Percentiles rank a stretch among this genome's conserved stretches.
Evolutionary conservation across 2,113 vertebrate species (phyloP).

Genomic region (Pampusana beccarii): DNA sequence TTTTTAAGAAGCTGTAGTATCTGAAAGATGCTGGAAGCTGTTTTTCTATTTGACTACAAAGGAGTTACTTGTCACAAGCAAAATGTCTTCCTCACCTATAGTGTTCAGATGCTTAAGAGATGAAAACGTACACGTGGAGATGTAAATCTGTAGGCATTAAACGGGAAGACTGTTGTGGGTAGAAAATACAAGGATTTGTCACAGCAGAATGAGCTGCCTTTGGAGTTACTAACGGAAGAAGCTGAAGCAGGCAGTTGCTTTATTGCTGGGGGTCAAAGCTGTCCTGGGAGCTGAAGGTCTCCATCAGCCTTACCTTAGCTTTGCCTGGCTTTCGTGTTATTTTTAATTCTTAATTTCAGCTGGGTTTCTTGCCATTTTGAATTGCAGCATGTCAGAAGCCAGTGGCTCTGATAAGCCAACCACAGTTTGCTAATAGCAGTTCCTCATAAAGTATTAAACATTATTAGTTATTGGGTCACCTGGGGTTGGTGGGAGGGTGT

Average conservation of each 20-base stretch:
- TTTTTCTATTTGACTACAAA: background rate
- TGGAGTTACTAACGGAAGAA: background rate
- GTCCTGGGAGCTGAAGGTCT: background rate
- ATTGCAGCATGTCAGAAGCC: background rate
- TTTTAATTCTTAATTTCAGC: background rate
- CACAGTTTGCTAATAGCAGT: background rate
- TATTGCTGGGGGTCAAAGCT: background rate
- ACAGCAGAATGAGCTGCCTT: background rate
- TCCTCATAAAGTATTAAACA: background rate
- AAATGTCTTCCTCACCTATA: constrained; percentile 13
- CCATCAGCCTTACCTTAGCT: background rate
- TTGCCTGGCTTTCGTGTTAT: background rate
- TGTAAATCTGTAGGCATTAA: constrained; percentile 32
- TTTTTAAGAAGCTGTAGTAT: background rate
- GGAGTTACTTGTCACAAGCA: background rate
- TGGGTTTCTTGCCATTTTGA: background rate
- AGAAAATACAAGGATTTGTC: background rate
- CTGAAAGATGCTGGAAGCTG: constrained; percentile 8
- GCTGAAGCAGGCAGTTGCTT: background rate
- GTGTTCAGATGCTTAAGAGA: constrained; percentile 41
- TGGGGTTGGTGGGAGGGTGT: background rate
- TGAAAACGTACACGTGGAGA: background rate
- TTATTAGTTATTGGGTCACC: background rate
- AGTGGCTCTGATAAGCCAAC: background rate
- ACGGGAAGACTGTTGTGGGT: background rate